Conservation (phyloP, 1,140 invertebrate species). For the Chironomus striatipennis region DNA sequence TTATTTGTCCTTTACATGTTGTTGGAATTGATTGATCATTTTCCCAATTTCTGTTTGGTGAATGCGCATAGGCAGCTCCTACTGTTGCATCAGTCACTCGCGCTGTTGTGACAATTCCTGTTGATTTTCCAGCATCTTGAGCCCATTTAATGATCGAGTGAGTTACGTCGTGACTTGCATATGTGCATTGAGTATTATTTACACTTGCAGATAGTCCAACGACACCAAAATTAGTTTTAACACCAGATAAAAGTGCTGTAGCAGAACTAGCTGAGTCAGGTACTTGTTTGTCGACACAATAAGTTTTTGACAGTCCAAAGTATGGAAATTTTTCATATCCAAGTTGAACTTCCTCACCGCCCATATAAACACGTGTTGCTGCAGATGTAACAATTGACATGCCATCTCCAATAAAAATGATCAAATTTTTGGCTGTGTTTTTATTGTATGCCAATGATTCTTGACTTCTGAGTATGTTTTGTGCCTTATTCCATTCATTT, state of each 20-base stretch:
- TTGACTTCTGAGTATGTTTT: too few relatives aligned
- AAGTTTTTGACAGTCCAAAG: slow-evolving; percentile 63
- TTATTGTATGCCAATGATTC: too few relatives aligned
- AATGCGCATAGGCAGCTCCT: slow-evolving; percentile 33
- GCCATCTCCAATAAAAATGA: too few relatives aligned
- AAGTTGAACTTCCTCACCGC: slow-evolving; percentile 59
- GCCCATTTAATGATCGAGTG: slow-evolving; percentile 74
- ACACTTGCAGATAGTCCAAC: slow-evolving; percentile 46
- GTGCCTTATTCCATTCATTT: too few relatives aligned
- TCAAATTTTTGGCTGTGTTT: too few relatives aligned
- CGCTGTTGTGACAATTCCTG: slow-evolving; percentile 37
- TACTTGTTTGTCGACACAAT: slow-evolving; percentile 50
- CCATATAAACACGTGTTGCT: slow-evolving; percentile 58
- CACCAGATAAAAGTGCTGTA: slow-evolving; percentile 54
- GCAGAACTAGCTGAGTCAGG: slow-evolving; percentile 54
- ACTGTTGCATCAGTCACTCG: slow-evolving; percentile 37
- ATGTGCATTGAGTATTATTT: slow-evolving; percentile 44
- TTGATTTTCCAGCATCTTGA: slow-evolving; percentile 53
- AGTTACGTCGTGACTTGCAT: slow-evolving; percentile 46
- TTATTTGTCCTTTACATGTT: slow-evolving; percentile 38
- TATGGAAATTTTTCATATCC: slow-evolving; percentile 69
- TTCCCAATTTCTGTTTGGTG: neutral
- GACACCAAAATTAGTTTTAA: slow-evolving; percentile 49
- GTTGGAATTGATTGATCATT: slow-evolving; percentile 26
- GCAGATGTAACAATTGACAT: too few relatives aligned